A percentile compares a stretch with the other conserved stretches of the same genome.
Conservation (phyloP, 2,888 invertebrate genomes). For the Eurois occulta region DNA sequence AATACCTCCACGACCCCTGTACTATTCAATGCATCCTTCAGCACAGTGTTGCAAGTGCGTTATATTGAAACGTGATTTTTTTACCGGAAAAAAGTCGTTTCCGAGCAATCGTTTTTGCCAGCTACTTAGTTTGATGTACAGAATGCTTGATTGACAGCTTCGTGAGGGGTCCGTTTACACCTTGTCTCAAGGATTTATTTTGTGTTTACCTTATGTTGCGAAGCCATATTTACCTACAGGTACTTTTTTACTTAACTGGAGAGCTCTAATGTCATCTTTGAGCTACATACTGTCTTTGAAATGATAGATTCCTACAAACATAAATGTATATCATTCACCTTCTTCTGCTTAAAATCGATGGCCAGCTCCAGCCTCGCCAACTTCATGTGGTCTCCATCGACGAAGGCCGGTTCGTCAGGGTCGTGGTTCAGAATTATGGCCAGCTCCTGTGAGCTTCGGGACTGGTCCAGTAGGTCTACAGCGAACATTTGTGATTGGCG, state of each 20-base stretch:
- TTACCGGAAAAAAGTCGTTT: no score
- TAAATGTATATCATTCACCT: constrained; percentile 88
- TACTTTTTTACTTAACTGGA: neutral
- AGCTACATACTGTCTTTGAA: neutral
- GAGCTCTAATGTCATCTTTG: neutral
- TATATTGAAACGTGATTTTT: no score
- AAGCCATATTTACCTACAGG: neutral
- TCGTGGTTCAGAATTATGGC: constrained; percentile 98
- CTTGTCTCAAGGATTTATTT: no score
- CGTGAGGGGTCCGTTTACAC: no score
- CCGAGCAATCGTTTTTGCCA: no score
- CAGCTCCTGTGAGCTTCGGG: constrained; percentile 97
- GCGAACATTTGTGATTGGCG: constrained; percentile 97
- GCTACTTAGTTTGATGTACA: no score
- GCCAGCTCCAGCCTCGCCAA: constrained; percentile 96
- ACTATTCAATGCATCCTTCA: no score
- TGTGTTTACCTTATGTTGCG: neutral
- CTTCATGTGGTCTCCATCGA: constrained; percentile 95
- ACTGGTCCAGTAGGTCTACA: constrained; percentile 97
- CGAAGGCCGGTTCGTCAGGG: constrained; percentile 93
- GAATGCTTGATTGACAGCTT: no score
- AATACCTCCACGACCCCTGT: no score
- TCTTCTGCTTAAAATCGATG: constrained; percentile 98
- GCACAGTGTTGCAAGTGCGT: no score
- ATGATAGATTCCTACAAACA: neutral